Evolutionary conservation across 2,113 vertebrate species (phyloP).

Genomic region (Choloepus hoffmanni): DNA sequence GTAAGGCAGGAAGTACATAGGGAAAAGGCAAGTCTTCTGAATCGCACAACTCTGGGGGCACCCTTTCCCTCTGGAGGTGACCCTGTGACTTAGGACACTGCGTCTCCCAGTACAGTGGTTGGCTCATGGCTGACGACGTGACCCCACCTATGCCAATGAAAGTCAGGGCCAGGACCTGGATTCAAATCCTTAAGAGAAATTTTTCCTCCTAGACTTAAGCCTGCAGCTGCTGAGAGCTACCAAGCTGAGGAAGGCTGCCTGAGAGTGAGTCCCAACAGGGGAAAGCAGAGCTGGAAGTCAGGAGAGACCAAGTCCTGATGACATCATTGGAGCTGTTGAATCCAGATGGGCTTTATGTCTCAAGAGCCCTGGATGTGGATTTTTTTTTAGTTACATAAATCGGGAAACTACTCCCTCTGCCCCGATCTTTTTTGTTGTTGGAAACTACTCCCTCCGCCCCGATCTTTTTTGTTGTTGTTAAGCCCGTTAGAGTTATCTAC

Average conservation of each 20-base stretch:
- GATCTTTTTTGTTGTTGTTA: background rate
- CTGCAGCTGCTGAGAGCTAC: background rate
- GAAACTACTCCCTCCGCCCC: rapidly evolving
- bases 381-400: conserved; percentile 26
- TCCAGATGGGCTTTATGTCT: background rate
- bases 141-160: background rate
- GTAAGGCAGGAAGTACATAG: background rate
- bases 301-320: background rate
- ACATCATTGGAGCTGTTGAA: background rate
- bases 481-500: background rate
- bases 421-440: no score
- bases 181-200: background rate
- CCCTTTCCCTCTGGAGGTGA: background rate
- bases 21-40: background rate
- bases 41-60: background rate
- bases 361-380: background rate
- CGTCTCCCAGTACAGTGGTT: background rate
- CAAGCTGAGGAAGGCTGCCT: background rate
- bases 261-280: background rate
- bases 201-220: background rate
- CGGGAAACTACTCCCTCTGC: background rate
- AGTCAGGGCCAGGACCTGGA: background rate
- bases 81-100: background rate
- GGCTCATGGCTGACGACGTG: background rate
- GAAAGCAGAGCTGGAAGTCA: background rate